Conservation (phyloP, 2,888 invertebrate genomes). For the Kryphioiulus occultus region DNA sequence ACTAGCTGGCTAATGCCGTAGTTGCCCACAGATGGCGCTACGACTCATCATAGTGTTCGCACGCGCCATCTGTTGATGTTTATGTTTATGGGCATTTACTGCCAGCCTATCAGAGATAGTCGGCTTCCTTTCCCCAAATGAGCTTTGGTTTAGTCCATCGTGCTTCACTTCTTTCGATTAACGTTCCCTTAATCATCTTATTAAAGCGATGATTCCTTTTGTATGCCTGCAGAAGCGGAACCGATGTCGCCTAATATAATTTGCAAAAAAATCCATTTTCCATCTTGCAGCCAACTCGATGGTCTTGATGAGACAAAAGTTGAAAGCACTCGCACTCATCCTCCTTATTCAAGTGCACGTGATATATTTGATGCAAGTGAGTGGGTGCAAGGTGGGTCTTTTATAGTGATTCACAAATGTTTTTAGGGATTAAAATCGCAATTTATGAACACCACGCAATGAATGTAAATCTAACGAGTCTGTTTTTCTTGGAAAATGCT, state of each 20-base stretch:
- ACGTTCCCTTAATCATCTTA: slow-evolving; percentile 4
- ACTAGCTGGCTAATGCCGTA: no score
- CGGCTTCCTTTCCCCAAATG: neutral
- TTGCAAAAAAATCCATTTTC: neutral
- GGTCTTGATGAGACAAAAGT: no score
- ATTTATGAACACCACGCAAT: neutral
- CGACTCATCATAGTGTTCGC: no score
- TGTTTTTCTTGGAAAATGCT: neutral
- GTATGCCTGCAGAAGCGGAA: slow-evolving; percentile 9
- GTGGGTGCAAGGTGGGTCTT: neutral
- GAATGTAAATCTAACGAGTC: neutral
- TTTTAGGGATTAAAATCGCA: neutral
- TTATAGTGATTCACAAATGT: neutral
- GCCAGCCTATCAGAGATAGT: no score
- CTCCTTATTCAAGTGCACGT: neutral
- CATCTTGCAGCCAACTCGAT: neutral
- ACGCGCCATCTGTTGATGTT: no score
- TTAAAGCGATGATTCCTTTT: neutral
- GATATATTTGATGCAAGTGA: no score
- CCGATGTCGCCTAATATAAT: neutral
- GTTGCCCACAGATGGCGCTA: no score
- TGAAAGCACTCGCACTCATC: neutral
- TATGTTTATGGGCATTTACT: no score
- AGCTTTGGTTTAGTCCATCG: slow-evolving; percentile 6
- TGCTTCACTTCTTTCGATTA: neutral